Conservation (phyloP, 2,888 invertebrate species). For the Andrena chrysosceles region DNA sequence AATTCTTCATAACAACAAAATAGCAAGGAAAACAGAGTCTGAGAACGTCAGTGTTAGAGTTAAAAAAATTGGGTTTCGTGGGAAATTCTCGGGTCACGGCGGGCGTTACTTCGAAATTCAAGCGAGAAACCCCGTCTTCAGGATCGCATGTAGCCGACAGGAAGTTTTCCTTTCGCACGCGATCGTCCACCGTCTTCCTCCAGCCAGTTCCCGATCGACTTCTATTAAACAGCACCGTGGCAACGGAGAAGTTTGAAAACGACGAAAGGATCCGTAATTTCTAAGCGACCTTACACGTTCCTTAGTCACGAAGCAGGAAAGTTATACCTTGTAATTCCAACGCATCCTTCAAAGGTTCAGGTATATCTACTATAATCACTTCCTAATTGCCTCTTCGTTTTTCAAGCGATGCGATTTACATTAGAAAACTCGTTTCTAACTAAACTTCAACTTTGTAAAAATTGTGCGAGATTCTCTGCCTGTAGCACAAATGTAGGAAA, state of each 20-base stretch:
- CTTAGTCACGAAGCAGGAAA: not conserved
- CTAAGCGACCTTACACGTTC: not conserved
- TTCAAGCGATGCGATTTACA: not conserved
- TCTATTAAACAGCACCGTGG: not conserved
- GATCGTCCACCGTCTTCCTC: conserved; percentile 36
- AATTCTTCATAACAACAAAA: too few species aligned
- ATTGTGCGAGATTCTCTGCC: too few species aligned
- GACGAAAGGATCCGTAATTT: conserved; percentile 13
- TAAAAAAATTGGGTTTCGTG: conserved; percentile 20
- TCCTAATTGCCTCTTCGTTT: not conserved
- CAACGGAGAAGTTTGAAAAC: conserved; percentile 25
- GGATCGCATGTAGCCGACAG: conserved; percentile 36
- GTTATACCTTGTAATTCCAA: not conserved
- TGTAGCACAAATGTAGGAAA: too few species aligned
- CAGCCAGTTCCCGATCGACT: conserved; percentile 8
- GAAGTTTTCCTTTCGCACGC: conserved; percentile 69
- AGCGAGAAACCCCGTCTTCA: not conserved
- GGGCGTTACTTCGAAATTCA: conserved; percentile 41
- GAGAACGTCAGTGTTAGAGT: not conserved
- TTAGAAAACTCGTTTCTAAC: not conserved
- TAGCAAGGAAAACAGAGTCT: too few species aligned
- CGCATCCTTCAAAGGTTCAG: not conserved
- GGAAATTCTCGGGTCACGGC: conserved; percentile 30
- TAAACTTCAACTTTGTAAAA: too few species aligned
- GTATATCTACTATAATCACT: not conserved